These are phyloP conservation scores for Pongo pygmaeus DNA, from an alignment of 2,113 vertebrate genomes.

Conservation along the genomic window DNA sequence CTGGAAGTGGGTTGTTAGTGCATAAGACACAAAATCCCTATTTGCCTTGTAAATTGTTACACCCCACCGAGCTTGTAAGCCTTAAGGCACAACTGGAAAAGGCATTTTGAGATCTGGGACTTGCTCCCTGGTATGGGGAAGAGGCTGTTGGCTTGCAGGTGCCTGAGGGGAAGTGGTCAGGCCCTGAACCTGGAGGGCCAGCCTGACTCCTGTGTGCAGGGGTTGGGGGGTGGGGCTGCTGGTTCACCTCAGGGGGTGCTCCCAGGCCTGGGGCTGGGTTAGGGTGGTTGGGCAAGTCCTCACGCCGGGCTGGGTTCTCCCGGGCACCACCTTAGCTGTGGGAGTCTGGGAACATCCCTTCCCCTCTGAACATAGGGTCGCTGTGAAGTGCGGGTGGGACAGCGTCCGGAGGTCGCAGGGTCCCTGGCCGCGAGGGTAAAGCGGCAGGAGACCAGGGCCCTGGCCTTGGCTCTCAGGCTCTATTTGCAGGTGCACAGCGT, in stretches of 20 bases:
- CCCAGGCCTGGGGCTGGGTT: not conserved
- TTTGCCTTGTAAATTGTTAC: slow-evolving; percentile 65
- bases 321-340: accelerated
- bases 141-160: not conserved
- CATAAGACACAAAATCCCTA: slow-evolving; percentile 13
- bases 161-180: not conserved
- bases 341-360: not conserved
- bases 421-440: not conserved
- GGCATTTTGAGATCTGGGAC: not conserved
- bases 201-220: not conserved
- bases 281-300: not conserved
- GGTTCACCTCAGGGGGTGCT: not conserved
- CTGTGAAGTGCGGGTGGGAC: not conserved
- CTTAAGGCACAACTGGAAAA: not conserved
- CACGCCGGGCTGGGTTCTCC: not conserved
- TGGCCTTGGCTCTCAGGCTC: not conserved
- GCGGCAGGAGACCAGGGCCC: not conserved
- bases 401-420: not conserved
- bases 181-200: not conserved
- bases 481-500: not conserved
- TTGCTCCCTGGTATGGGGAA: not conserved
- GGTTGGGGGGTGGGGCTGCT: not conserved
- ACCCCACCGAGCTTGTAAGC: not conserved
- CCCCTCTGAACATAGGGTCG: not conserved
- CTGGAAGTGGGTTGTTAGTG: not conserved